A percentile compares a stretch with the other conserved stretches of the same genome.
Evolutionary conservation across 2,797 vertebrate genomes (phyloP).

Genomic region (Apogon talboti): DNA sequence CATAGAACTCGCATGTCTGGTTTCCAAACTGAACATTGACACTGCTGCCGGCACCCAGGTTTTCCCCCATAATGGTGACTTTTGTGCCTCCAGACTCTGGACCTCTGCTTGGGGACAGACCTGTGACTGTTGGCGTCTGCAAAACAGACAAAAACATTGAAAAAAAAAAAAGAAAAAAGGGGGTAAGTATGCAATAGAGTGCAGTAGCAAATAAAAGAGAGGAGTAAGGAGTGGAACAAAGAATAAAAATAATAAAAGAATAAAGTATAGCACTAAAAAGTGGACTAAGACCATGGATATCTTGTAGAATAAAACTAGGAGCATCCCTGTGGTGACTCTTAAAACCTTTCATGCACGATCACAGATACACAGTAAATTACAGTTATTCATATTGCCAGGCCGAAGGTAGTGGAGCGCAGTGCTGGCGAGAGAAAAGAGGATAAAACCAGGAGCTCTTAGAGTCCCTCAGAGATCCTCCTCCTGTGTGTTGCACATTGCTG

Average conservation of each 20-base stretch:
- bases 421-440: slow-evolving; percentile 39
- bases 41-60: slow-evolving; percentile 93
- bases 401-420: slow-evolving; percentile 40
- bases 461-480: slow-evolving; percentile 57
- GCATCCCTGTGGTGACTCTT: slow-evolving; percentile 28
- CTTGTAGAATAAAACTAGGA: slow-evolving; percentile 26
- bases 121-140: slow-evolving; percentile 91
- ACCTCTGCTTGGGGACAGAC: slow-evolving; percentile 90
- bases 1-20: slow-evolving; percentile 95
- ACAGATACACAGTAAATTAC: slow-evolving; percentile 56
- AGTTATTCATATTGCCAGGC: slow-evolving; percentile 51
- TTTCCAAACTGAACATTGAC: slow-evolving; percentile 93
- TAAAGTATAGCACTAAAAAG: slow-evolving; percentile 10
- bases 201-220: slow-evolving; percentile 7
- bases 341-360: slow-evolving; percentile 40
- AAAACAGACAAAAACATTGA: slow-evolving; percentile 25
- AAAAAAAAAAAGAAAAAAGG: slow-evolving; percentile 13
- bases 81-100: slow-evolving; percentile 97
- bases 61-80: slow-evolving; percentile 93
- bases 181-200: slow-evolving; percentile 9
- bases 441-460: slow-evolving; percentile 67
- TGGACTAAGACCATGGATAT: slow-evolving; percentile 17
- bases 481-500: slow-evolving; percentile 38
- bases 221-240: neutral
- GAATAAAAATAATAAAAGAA: slow-evolving; percentile 1